Evolutionary conservation across 1,140 invertebrate species (phyloP).

Genomic region (Calliopsis andreniformis): DNA sequence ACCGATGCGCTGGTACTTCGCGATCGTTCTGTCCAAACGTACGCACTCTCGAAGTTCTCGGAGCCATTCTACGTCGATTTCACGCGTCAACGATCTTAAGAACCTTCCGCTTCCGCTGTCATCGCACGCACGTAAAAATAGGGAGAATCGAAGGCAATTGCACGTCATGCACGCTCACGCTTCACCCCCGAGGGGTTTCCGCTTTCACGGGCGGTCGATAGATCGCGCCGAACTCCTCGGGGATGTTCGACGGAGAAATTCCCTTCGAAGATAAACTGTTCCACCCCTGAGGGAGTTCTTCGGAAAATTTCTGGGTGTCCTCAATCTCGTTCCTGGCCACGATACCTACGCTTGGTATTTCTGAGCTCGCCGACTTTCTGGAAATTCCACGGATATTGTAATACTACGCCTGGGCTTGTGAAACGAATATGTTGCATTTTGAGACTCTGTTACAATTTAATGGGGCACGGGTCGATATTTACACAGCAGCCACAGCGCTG

Average conservation of each 20-base stretch:
- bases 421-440: too few species aligned
- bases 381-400: background rate
- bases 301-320: slow-evolving; percentile 44
- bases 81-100: background rate
- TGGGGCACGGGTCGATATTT: too few species aligned
- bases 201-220: slow-evolving; percentile 49
- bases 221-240: slow-evolving; percentile 29
- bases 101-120: background rate
- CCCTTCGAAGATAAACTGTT: slow-evolving; percentile 52
- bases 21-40: background rate
- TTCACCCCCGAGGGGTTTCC: slow-evolving; percentile 28
- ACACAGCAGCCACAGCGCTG: too few species aligned
- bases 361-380: slow-evolving; percentile 22
- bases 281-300: slow-evolving; percentile 32
- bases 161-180: slow-evolving; percentile 32
- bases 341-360: background rate
- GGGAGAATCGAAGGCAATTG: slow-evolving; percentile 32
- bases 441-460: too few species aligned
- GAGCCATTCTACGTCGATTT: slow-evolving; percentile 17
- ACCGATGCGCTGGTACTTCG: slow-evolving; percentile 12
- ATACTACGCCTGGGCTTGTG: background rate
- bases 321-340: background rate
- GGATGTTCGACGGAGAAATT: slow-evolving; percentile 45
- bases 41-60: background rate
- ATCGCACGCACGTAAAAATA: slow-evolving; percentile 20